These are phyloP conservation scores for Hippocampus barbouri DNA, from an alignment of 2,113 vertebrate species.

Conservation along the genomic window DNA sequence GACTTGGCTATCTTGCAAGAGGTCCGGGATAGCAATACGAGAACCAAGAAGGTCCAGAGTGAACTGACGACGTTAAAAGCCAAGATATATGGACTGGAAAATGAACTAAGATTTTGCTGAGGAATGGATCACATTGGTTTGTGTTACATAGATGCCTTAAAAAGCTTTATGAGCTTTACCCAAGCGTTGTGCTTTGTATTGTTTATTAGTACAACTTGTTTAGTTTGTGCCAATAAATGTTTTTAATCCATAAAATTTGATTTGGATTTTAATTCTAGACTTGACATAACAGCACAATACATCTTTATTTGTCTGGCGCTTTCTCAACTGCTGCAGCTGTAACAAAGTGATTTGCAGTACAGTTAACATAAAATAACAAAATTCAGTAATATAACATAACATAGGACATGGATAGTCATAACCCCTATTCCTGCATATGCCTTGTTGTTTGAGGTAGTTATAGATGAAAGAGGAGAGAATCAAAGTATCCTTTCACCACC, in stretches of 20 bases:
- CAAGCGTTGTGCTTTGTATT: background rate
- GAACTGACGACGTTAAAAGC: constrained; percentile 86
- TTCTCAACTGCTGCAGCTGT: no score
- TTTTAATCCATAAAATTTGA: background rate
- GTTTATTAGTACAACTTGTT: background rate
- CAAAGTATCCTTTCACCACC: no score
- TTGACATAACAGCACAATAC: background rate
- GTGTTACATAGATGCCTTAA: background rate
- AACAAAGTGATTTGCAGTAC: no score
- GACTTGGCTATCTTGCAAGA: constrained; percentile 87
- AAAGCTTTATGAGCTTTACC: background rate
- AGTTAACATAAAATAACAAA: no score
- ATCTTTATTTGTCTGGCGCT: no score
- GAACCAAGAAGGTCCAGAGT: constrained; percentile 83
- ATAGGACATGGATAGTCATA: no score
- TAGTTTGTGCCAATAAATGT: constrained; percentile 42
- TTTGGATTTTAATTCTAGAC: background rate
- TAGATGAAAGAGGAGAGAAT: no score
- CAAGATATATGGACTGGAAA: constrained; percentile 88
- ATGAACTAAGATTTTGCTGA: constrained; percentile 82
- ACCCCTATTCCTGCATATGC: no score
- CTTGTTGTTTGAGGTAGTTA: no score
- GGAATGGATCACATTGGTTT: background rate
- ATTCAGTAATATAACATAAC: no score
- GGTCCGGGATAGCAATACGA: constrained; percentile 79